Evolutionary conservation across 2,797 vertebrate genomes (phyloP).

Genomic region (Chelmon rostratus): DNA sequence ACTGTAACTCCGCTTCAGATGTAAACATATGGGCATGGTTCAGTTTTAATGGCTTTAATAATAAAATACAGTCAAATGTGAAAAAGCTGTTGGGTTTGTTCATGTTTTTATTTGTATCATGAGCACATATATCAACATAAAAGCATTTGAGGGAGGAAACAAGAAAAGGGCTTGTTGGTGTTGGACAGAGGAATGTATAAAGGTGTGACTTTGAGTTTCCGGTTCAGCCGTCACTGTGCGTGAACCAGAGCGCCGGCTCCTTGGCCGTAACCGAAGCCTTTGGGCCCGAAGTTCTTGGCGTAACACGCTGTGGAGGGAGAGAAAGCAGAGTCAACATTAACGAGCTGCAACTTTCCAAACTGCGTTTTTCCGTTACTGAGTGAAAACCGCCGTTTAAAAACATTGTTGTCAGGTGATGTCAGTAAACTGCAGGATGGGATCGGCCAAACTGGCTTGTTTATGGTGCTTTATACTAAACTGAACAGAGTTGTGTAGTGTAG

Average conservation of each 20-base stretch:
- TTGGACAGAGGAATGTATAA: conserved; percentile 19
- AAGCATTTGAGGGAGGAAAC: background rate
- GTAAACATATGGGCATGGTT: conserved; percentile 88
- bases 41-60: conserved; percentile 89
- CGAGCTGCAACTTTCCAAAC: background rate
- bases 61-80: conserved; percentile 85
- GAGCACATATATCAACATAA: background rate
- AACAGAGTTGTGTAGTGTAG: no score
- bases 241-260: conserved; percentile 96
- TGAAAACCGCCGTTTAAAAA: background rate
- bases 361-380: background rate
- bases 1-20: conserved; percentile 86
- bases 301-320: conserved; percentile 89
- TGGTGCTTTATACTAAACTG: no score
- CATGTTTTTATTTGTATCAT: conserved; percentile 56
- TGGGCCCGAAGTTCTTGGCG: conserved; percentile 97
- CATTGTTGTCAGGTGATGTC: no score
- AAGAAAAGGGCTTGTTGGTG: background rate
- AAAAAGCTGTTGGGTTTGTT: conserved; percentile 33
- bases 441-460: no score
- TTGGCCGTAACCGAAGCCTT: conserved; percentile 96
- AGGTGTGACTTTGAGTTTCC: conserved; percentile 12
- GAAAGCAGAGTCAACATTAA: background rate
- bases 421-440: no score
- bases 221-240: conserved; percentile 84